Percentiles rank a stretch among this genome's conserved stretches.
These are phyloP conservation scores for Channa argus DNA, from an alignment of 2,113 vertebrate genomes.

Conservation along the genomic window DNA sequence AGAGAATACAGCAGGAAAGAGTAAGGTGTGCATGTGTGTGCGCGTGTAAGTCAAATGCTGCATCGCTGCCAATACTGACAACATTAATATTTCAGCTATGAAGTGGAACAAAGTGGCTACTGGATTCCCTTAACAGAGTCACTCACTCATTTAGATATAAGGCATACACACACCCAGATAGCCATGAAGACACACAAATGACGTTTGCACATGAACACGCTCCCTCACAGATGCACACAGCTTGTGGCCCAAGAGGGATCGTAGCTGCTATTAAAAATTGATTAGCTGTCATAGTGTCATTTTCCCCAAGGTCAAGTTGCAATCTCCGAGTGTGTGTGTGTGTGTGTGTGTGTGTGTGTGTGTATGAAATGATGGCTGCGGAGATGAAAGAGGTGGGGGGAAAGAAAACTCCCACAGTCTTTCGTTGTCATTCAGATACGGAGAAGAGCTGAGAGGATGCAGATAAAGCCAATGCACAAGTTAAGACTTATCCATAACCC, in stretches of 20 bases:
- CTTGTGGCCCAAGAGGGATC: constrained; percentile 69
- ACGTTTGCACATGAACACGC: constrained; percentile 32
- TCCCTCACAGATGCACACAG: constrained; percentile 51
- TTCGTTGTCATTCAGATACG: constrained; percentile 61
- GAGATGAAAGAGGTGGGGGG: constrained; percentile 57
- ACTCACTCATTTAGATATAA: constrained; percentile 63
- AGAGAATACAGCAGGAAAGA: too few species aligned
- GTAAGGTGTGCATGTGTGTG: not conserved
- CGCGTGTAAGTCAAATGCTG: constrained; percentile 5
- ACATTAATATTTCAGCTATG: constrained; percentile 74
- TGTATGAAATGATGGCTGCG: constrained; percentile 43
- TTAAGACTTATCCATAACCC: constrained; percentile 20
- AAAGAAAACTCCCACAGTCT: constrained; percentile 50
- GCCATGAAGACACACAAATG: constrained; percentile 43
- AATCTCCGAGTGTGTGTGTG: constrained; percentile 43
- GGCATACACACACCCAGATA: constrained; percentile 43
- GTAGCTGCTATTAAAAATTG: constrained; percentile 82
- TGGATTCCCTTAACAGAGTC: constrained; percentile 65
- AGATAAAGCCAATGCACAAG: constrained; percentile 9
- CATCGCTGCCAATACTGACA: constrained; percentile 45
- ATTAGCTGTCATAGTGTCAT: constrained; percentile 78
- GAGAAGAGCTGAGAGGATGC: constrained; percentile 35
- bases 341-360: constrained; percentile 24
- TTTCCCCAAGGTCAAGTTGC: constrained; percentile 77
- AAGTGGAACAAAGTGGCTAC: constrained; percentile 66